Base-by-base conservation (phyloP, 2,113 vertebrate genomes). In the Acrocephalus arundinaceus region DNA sequence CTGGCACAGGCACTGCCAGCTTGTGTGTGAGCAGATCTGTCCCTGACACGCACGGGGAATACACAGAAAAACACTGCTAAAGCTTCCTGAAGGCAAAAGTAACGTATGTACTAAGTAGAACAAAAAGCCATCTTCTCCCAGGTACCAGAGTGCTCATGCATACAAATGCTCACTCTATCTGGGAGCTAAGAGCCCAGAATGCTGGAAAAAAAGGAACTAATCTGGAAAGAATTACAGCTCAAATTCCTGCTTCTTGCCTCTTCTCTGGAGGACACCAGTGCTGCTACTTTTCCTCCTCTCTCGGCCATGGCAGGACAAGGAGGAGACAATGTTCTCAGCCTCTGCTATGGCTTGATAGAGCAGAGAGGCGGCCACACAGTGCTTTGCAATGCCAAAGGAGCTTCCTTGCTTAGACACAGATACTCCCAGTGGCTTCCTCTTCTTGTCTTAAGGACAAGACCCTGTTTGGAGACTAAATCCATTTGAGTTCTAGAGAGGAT, bases 281-380 rank as follows among this genome's bases (percentile, higher is more conserved):
- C 54, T 72, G 39, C 62, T 87, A 15, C 49, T 90, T 87, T 35
- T 33, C 33, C 33, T 67, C 25, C 67, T 37, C 49, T 58, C 41
- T 10, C 0, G 0, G 58, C 37, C 58, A 33, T 0, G 7, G 67
- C 43, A 79, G 57, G 33, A 57, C 37, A 67, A 74, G 15, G 12
- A 70, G 22, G 2, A 54, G 43, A 45, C 7, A 3, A 5, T 1
- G 16, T 22, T 58, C 35, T 71, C 78, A 67, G 48, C 15, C 21
- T 43, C 54, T 59, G 78, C 48, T 31, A 30, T 0, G 5, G n/a
- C 37, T 45, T 19, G 33, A 46, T 0, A 87, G 25, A 75, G 59
- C 1, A 0, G n/a, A 0, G 2, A 93, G n/a, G 41, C 17, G 65
- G 73, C 21, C 49, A 28, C 8, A 0, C 0, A 0, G 15, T 21